These are phyloP conservation scores for Bos indicus DNA, from an alignment of 2,113 vertebrate species.

Conservation along the genomic window DNA sequence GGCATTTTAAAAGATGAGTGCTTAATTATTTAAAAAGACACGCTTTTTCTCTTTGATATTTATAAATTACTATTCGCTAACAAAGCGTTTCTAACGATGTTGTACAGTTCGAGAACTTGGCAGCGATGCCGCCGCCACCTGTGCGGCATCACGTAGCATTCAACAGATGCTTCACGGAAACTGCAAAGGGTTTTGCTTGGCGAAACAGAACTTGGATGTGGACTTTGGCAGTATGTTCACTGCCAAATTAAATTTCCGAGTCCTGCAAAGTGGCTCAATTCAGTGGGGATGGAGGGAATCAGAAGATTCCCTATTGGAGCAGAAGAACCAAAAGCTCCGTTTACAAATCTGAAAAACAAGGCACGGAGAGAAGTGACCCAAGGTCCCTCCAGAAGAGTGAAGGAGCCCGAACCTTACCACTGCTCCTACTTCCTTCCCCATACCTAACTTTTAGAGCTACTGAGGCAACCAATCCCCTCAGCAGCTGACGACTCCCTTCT, in stretches of 20 bases:
- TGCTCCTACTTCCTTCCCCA: neutral
- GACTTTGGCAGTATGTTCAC: neutral
- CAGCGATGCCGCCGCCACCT: conserved; percentile 33
- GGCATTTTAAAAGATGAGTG: conserved; percentile 16
- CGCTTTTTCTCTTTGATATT: neutral
- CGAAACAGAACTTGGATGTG: neutral
- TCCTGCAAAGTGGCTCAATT: neutral
- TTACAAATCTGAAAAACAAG: neutral
- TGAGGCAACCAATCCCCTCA: neutral
- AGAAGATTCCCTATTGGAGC: neutral
- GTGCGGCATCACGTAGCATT: conserved; percentile 29
- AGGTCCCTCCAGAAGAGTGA: neutral
- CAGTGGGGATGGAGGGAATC: neutral
- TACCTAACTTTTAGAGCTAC: neutral
- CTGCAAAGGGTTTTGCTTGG: neutral
- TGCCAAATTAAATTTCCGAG: conserved; percentile 10
- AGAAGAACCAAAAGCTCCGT: neutral
- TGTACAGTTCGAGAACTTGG: neutral
- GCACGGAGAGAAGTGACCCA: neutral
- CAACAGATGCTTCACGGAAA: conserved; percentile 66
- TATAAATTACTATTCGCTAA: neutral
- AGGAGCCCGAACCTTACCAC: neutral
- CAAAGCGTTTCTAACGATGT: conserved; percentile 19
- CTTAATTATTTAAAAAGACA: conserved; percentile 22
- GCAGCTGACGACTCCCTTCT: rapidly evolving